Evolutionary conservation across 2,113 vertebrate genomes (phyloP), one percentile per base, ranked within the genome.

Genomic region (Protobothrops flavoviridis): DNA sequence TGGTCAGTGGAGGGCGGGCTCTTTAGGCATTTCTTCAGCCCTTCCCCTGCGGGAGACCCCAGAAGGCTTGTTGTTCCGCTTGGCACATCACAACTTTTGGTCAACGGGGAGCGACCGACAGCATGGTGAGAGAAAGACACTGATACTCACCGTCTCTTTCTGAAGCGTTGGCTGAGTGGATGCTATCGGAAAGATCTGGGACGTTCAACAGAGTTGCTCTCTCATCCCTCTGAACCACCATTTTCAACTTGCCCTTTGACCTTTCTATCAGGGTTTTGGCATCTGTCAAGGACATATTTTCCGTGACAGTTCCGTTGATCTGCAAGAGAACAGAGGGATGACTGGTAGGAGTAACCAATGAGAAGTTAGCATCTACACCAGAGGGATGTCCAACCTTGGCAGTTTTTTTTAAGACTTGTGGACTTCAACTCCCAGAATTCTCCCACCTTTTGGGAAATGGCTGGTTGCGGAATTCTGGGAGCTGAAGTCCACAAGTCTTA

Each of bases 231-330:
- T 99, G 99, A 96, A 99, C 99, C 23, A 99, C 99, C 99, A 99
- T 99, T 97, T 99, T 99, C 97, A 99, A 97, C 97, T 99, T 99
- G 97, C 99, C 99, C 98, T 99, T 99, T 95, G 99, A 99, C 97
- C 99, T 98, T 97, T 99, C 99, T 96, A 99, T 99, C 97, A 99
- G 98, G 90, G 99, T 99, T 97, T 99, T 99, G 94, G 99, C 99
- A 93, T 99, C 99, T 95, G 99, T 99, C 98, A 99, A 97, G 92
- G 99, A 99, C 98, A 99, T 99, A 96, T 99, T 99, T 98, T 99
- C 99, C 0, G 99, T 99, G 97, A 99, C 99, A 56, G 99, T 99
- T 96, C 99, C 99, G 93, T 99, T 99, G 97, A 99, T 99, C 99
- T 99, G 96, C 81, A 97, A 97, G 0, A 96, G 55, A 97, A 88